Evolutionary conservation across 2,888 invertebrate species (phyloP).

Genomic region (Tortrix viridana): DNA sequence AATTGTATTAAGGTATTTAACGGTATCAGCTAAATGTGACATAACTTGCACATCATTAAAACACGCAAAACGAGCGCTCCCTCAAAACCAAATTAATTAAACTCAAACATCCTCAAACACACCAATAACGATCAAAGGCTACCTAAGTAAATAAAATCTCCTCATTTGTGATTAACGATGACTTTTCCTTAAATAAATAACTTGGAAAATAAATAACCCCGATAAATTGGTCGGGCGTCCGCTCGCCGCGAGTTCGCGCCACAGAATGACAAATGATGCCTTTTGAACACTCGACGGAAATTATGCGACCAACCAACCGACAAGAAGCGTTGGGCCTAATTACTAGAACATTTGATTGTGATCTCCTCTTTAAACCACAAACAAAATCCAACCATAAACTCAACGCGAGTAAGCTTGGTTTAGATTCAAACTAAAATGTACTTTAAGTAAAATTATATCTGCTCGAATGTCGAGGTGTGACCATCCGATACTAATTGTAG

Average conservation of each 20-base stretch:
- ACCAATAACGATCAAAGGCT: conserved; percentile 45
- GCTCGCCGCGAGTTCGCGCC: conserved; percentile 73
- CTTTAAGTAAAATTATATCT: conserved; percentile 81
- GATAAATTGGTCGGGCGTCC: conserved; percentile 82
- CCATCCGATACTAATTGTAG: conserved; percentile 82
- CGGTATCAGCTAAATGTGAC: too few relatives aligned
- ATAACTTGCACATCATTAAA: neutral
- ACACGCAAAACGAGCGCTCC: neutral
- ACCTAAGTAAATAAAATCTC: conserved; percentile 79
- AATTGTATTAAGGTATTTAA: too few relatives aligned
- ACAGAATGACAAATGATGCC: conserved; percentile 81
- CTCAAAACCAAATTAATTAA: conserved; percentile 45
- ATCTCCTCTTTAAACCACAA: conserved; percentile 56
- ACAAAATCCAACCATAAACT: conserved; percentile 55
- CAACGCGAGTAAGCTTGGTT: conserved; percentile 6
- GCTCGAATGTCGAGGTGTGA: conserved; percentile 80
- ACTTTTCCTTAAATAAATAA: conserved; percentile 84
- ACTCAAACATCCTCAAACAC: conserved; percentile 69
- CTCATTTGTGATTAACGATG: conserved; percentile 81
- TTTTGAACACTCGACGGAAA: conserved; percentile 81
- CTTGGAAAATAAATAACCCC: conserved; percentile 56
- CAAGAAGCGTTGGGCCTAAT: conserved; percentile 78
- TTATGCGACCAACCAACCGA: conserved; percentile 82
- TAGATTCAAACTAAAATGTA: conserved; percentile 59
- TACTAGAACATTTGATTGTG: conserved; percentile 81